A percentile compares a stretch with the other conserved stretches of the same genome.
These are phyloP conservation scores for Anthoscopus minutus DNA, from an alignment of 2,113 vertebrate species.

Conservation along the genomic window DNA sequence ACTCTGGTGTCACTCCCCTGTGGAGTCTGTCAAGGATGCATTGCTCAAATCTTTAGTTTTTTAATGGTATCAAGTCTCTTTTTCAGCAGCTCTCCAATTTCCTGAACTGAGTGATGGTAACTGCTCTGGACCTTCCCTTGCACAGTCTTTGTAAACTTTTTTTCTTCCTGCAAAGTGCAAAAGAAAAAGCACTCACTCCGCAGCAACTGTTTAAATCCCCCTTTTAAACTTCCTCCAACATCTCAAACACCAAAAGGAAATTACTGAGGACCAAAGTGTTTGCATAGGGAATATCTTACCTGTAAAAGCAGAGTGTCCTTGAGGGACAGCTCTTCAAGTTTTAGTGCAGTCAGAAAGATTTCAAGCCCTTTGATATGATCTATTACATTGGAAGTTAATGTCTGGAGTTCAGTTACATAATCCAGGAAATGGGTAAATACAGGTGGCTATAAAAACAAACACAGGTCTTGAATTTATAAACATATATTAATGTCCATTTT, in stretches of 20 bases:
- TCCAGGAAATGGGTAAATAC: conserved; percentile 89
- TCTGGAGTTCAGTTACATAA: conserved; percentile 82
- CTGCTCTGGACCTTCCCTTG: conserved; percentile 94
- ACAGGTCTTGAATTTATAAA: background rate
- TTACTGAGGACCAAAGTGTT: background rate
- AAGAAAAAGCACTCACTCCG: conserved; percentile 19
- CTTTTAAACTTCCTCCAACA: background rate
- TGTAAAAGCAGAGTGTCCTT: conserved; percentile 76
- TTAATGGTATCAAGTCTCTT: conserved; percentile 92
- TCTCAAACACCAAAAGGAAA: background rate
- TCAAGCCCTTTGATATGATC: conserved; percentile 90
- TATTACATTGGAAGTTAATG: conserved; percentile 80
- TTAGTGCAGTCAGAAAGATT: conserved; percentile 79
- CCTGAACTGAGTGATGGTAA: conserved; percentile 92
- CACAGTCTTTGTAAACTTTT: conserved; percentile 82
- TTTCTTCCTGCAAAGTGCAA: conserved; percentile 81
- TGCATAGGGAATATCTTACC: conserved; percentile 62
- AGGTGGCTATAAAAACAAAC: conserved; percentile 74
- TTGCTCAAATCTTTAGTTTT: conserved; percentile 88
- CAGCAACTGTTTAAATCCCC: background rate
- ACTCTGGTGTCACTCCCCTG: conserved; percentile 39
- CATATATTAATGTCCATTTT: background rate
- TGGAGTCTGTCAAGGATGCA: conserved; percentile 7
- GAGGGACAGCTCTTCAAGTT: conserved; percentile 85
- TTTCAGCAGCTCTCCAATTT: conserved; percentile 89